These are phyloP conservation scores for Leptoteleia sp. DNA, from an alignment of 1,140 invertebrate genomes.

Conservation along the genomic window DNA sequence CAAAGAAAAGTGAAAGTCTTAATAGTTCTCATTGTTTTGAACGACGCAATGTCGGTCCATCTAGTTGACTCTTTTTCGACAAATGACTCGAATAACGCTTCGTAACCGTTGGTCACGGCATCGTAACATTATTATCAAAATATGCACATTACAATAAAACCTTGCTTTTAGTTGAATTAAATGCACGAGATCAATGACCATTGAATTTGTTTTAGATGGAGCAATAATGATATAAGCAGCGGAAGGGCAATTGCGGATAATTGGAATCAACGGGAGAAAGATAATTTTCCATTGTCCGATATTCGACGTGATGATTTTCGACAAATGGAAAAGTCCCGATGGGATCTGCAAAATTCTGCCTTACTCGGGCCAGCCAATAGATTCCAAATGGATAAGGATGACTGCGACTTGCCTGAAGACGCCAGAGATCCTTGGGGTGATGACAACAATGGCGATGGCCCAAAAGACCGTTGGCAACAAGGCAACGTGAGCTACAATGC, in stretches of 20 bases:
- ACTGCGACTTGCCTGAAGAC: slow-evolving; percentile 79
- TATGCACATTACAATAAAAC: too few species aligned
- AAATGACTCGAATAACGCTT: too few species aligned
- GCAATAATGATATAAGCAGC: slow-evolving; percentile 12
- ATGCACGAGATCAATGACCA: too few species aligned
- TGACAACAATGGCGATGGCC: slow-evolving; percentile 67
- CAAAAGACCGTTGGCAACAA: slow-evolving; percentile 52
- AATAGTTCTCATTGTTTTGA: too few species aligned
- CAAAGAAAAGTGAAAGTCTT: too few species aligned
- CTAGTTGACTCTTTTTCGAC: too few species aligned
- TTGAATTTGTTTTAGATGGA: slow-evolving; percentile 37
- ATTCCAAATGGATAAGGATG: slow-evolving; percentile 69
- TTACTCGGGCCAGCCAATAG: slow-evolving; percentile 38
- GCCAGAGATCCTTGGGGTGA: slow-evolving; percentile 80
- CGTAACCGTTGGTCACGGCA: too few species aligned
- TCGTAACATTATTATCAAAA: too few species aligned
- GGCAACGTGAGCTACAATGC: slow-evolving; percentile 9
- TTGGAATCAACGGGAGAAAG: slow-evolving; percentile 71
- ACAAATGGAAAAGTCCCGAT: slow-evolving; percentile 51
- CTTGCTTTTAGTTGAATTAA: too few species aligned
- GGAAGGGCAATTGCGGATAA: slow-evolving; percentile 41
- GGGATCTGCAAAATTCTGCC: slow-evolving; percentile 67
- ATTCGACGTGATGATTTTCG: slow-evolving; percentile 53
- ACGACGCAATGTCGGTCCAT: too few species aligned
- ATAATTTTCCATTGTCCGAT: slow-evolving; percentile 49